Conservation (phyloP, 2,797 vertebrate species). For the Coracias cyanogaster region DNA sequence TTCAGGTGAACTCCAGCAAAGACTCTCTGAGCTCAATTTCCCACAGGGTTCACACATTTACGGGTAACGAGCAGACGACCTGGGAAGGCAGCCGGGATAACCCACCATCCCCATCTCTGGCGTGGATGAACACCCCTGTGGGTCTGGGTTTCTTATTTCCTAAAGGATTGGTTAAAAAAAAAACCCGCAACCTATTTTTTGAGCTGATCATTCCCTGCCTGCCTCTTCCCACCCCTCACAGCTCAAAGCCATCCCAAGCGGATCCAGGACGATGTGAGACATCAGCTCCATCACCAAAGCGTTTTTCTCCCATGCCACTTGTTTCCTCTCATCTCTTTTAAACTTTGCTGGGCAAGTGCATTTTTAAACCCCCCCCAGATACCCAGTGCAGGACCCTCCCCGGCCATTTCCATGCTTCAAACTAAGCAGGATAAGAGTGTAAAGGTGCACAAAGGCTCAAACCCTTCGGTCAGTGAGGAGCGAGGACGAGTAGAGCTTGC, state of each 20-base stretch:
- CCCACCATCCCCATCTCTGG: not conserved
- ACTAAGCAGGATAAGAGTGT: not conserved
- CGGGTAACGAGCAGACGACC: accelerated
- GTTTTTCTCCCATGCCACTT: not conserved
- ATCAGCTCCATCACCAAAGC: accelerated
- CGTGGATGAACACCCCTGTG: accelerated
- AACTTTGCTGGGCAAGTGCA: not conserved
- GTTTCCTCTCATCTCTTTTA: not conserved
- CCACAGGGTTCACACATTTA: accelerated
- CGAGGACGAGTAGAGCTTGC: not conserved
- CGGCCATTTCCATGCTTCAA: accelerated
- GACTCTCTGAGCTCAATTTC: not conserved
- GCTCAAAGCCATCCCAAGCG: not conserved
- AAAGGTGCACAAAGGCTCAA: not conserved
- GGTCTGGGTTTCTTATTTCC: not conserved
- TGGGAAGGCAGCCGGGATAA: not conserved
- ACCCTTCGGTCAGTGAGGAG: accelerated
- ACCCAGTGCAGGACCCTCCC: not conserved
- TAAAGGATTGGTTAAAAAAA: not conserved
- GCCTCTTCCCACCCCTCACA: not conserved
- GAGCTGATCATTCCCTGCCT: not conserved
- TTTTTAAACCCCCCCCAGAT: not conserved
- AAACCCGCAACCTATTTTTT: not conserved
- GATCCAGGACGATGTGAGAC: not conserved
- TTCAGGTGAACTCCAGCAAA: not conserved